Base-by-base conservation (phyloP, 2,797 vertebrate genomes). In the Chloroceryle amazona region DNA sequence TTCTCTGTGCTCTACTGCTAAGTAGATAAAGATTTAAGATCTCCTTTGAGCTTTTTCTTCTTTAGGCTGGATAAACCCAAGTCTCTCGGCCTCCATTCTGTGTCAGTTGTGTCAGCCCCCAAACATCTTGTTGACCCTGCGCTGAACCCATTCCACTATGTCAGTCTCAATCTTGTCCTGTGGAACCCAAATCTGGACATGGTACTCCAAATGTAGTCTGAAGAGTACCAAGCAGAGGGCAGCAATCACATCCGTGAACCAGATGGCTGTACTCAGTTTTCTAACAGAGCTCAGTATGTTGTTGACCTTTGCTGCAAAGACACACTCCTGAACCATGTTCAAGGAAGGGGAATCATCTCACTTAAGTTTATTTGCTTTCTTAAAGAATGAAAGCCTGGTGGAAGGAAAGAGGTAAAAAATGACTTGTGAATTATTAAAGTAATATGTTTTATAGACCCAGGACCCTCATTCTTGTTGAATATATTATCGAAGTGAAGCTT, bases 201-300 rank as follows among this genome's bases (percentile, higher is more conserved):
- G 16, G 23, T 66, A 6, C 26, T 47, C 10, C 42, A 67, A 9
- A 46, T 58, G 37, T 47, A 47, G 21, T 55, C 57, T 66, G 72
- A n/a, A 29, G 5, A 26, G 58, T 37, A n/a, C 33, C 7, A 65
- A 41, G 37, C 21, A 61, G 67, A 66, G 26, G 26, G 16, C 80
- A 62, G 17, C 28, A 46, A 8, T 41, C 7, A 0, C 6, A 22
- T 52, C 22, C 4, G 0, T 41, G 55, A 29, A n/a, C 15, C 28
- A 29, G 21, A 33, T 72, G 46, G 28, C 37, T 61, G 46, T 72
- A 22, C 18, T 67, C 21, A 41, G 41, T 15, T 52, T 73, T 41
- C 26, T 67, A 13, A 37, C 3, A 39, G 63, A 58, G 6, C 46
- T 93, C 33, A 22, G 29, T 29, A 22, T 26, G 33, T 21, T 80